Evolutionary conservation across 1,140 invertebrate species (phyloP).

Genomic region (Pseudoatta argentina): DNA sequence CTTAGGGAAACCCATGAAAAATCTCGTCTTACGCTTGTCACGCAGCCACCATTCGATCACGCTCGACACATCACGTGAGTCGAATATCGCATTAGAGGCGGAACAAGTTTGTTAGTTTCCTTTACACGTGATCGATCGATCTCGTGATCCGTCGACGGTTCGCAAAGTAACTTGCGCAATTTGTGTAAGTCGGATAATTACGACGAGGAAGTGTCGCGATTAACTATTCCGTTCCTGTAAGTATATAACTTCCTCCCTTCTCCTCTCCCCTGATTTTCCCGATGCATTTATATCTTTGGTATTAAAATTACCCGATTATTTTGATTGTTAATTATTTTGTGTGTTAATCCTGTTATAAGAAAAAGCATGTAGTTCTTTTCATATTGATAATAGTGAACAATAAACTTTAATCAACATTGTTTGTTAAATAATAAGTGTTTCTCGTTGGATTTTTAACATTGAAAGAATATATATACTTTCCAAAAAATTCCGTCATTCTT

Average conservation of each 20-base stretch:
- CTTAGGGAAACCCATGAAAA: slow-evolving; percentile 74
- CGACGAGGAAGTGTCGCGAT: background rate
- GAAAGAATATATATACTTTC: too few species aligned
- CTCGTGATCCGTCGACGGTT: slow-evolving; percentile 35
- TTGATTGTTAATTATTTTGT: slow-evolving; percentile 6
- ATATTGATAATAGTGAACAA: background rate
- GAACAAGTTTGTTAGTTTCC: background rate
- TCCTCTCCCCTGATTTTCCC: background rate
- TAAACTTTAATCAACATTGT: too few species aligned
- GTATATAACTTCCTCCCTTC: background rate
- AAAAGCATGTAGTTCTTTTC: slow-evolving; percentile 25
- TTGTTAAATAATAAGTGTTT: too few species aligned
- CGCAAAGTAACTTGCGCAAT: background rate
- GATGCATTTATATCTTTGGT: background rate
- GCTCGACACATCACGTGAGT: slow-evolving; percentile 28
- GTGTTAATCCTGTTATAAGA: background rate
- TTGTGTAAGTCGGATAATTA: slow-evolving; percentile 30
- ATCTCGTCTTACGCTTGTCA: slow-evolving; percentile 64
- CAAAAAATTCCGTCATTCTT: too few species aligned
- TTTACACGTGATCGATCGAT: slow-evolving; percentile 25
- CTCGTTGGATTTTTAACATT: too few species aligned
- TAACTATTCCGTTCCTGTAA: slow-evolving; percentile 12
- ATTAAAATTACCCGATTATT: background rate
- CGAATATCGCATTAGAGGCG: slow-evolving; percentile 20
- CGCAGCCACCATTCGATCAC: slow-evolving; percentile 62